A percentile compares a stretch with the other conserved stretches of the same genome.
Evolutionary conservation across 2,888 invertebrate species (phyloP).

Genomic region (Trisateles emortualis): DNA sequence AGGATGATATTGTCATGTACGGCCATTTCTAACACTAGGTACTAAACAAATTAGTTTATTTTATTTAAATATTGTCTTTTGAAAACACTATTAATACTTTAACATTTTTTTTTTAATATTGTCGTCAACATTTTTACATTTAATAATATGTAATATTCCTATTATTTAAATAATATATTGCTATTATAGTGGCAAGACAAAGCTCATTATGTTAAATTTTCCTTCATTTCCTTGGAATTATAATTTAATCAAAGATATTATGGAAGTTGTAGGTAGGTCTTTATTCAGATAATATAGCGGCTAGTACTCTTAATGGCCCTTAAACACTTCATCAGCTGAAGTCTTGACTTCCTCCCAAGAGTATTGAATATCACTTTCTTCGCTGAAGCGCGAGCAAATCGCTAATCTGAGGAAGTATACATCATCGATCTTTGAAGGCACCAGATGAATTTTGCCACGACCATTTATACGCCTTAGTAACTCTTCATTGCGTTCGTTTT

Average conservation of each 20-base stretch:
- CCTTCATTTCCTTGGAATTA: background rate
- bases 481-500: constrained; percentile 93
- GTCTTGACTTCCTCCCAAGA: constrained; percentile 95
- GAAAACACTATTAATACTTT: too few relatives aligned
- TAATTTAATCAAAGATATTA: background rate
- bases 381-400: constrained; percentile 94
- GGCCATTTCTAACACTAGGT: too few relatives aligned
- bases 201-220: background rate
- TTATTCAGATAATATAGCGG: background rate
- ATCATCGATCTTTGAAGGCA: constrained; percentile 95
- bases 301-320: constrained; percentile 36
- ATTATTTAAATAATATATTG: too few relatives aligned
- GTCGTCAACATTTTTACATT: too few relatives aligned
- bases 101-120: too few relatives aligned
- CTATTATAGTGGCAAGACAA: background rate
- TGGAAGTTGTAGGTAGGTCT: background rate
- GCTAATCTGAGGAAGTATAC: constrained; percentile 95
- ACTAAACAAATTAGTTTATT: too few relatives aligned
- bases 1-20: too few relatives aligned
- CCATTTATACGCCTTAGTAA: constrained; percentile 95
- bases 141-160: too few relatives aligned
- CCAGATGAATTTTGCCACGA: constrained; percentile 96
- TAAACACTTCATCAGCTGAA: constrained; percentile 90
- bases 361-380: constrained; percentile 92
- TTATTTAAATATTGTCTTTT: too few relatives aligned